A percentile compares a stretch with the other conserved stretches of the same genome.
These are phyloP conservation scores for Sarcophaga bullata DNA, from an alignment of 1,140 invertebrate species.

Conservation along the genomic window DNA sequence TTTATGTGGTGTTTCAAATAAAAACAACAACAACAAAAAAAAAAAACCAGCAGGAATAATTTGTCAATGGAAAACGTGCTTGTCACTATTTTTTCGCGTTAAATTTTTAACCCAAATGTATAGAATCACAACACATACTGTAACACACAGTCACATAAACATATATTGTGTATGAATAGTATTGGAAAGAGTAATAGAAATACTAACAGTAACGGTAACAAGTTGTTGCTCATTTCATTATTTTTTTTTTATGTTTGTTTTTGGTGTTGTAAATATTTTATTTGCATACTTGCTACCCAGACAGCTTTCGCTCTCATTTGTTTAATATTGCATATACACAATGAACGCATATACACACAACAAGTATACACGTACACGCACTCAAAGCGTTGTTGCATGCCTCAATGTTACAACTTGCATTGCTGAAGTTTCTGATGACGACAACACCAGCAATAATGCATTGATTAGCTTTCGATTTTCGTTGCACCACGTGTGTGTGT, in stretches of 20 bases:
- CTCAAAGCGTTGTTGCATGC: neutral
- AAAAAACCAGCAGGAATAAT: constrained; percentile 20
- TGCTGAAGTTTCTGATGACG: neutral
- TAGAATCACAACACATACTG: no score
- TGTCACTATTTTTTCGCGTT: neutral
- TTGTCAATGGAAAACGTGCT: constrained; percentile 36
- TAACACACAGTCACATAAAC: no score
- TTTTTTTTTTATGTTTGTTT: neutral
- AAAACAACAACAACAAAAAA: no score
- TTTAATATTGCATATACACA: constrained; percentile 27
- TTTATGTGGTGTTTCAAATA: neutral
- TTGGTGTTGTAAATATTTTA: neutral
- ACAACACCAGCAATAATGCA: neutral
- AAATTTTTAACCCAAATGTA: neutral
- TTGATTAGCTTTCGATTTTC: constrained; percentile 38
- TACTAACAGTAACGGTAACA: no score
- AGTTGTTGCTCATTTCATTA: neutral
- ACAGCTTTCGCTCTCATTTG: constrained; percentile 40
- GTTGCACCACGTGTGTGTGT: neutral
- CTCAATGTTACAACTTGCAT: neutral
- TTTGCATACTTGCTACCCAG: constrained; percentile 36
- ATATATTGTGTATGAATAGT: no score
- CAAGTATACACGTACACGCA: neutral
- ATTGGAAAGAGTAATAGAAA: no score
- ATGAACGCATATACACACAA: neutral